Conservation (phyloP, 2,888 invertebrate genomes). For the Imbricaverruca yamaguchii region DNA sequence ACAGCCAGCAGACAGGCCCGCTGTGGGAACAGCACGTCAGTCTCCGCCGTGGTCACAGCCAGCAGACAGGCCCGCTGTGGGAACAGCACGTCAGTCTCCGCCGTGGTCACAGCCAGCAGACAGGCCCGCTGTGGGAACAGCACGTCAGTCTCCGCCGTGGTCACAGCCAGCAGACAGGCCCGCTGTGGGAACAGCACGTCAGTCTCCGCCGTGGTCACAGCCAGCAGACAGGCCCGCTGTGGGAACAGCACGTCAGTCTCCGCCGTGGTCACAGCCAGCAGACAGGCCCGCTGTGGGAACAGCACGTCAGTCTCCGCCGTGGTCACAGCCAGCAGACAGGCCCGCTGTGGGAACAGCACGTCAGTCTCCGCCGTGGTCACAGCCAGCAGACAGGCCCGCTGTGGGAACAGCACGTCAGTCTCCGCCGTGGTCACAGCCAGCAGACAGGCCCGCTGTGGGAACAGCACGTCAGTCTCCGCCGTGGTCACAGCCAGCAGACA, state of each 20-base stretch:
- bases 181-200: too few relatives aligned
- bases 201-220: neutral
- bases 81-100: neutral
- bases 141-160: neutral
- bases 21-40: constrained; percentile 45
- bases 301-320: neutral
- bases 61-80: constrained; percentile 78
- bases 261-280: neutral
- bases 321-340: neutral
- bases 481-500: too few relatives aligned
- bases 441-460: too few relatives aligned
- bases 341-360: too few relatives aligned
- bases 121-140: constrained; percentile 66
- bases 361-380: neutral
- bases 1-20: constrained; percentile 75
- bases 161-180: neutral
- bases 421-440: too few relatives aligned
- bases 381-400: too few relatives aligned
- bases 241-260: too few relatives aligned
- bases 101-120: constrained; percentile 54
- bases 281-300: too few relatives aligned
- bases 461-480: too few relatives aligned
- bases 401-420: too few relatives aligned
- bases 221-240: too few relatives aligned
- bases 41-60: constrained; percentile 44